Base-by-base conservation (phyloP, 2,888 invertebrate species). In the Nomada fabriciana region DNA sequence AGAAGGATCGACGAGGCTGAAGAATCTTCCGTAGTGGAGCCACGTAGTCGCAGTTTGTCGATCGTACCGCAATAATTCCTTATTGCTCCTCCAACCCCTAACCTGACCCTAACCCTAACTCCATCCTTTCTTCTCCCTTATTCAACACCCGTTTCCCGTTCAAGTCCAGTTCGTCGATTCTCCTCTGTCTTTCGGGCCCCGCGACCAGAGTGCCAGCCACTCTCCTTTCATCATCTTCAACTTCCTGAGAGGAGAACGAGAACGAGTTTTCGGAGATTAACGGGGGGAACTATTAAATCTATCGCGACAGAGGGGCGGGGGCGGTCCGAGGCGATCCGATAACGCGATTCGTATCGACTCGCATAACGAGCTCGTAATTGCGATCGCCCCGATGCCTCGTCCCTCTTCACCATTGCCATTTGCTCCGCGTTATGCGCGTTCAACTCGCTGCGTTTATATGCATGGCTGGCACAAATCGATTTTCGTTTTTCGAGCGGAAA, bases 51-150 rank as follows among this genome's bases (percentile, higher is more conserved):
- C 93, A 93, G 94, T 94, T 94, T 94, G 94, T 94, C 93, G 93
- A 94, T 93, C 93, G 93, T 91, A 92, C 93, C 94, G 93, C 93
- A 94, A 94, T 94, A 94, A 94, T 94, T 94, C 91, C 93, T 94
- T 93, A 94, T 94, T 94, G 93, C 93, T 93, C 91, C 91, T 89
- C 90, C 91, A 90, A 90, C 87, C 86, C 88, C 89, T 79, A 87
- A 76, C 85, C 88, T 82, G 85, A 86, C 87, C 88, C 86, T 88
- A 90, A 86, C 89, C 90, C 87, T 83, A 89, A 90, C 90, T 87
- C 90, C 89, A 86, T 88, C 86, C 85, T 84, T 83, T 85, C 85
- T 76, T 68, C 88, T 75, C 70, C 77, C 64, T 72, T 52, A 18
- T 2, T 15, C 55, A 43, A 11, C 25, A 23, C 25, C 60, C 43